These are phyloP conservation scores for Aleadryas rufinucha DNA, from an alignment of 2,113 vertebrate genomes.

Conservation along the genomic window DNA sequence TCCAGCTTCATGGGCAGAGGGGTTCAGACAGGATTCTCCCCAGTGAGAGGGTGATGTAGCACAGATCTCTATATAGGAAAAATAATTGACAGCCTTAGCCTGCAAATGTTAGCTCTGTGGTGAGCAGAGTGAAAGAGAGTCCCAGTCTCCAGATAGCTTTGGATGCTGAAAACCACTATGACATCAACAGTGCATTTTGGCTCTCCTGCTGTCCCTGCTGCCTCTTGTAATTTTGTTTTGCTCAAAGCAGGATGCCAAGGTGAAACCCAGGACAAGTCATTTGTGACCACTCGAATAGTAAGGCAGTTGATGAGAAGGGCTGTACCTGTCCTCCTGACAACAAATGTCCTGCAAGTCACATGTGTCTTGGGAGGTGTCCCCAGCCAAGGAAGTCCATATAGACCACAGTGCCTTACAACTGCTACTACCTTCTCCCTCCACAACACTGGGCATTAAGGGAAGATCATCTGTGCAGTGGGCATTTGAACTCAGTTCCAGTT, in stretches of 20 bases:
- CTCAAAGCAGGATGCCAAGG: not conserved
- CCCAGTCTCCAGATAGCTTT: not conserved
- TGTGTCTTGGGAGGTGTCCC: not conserved
- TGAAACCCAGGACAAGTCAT: not conserved
- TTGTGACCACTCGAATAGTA: not conserved
- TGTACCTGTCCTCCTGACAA: not conserved
- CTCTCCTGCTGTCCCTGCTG: not conserved
- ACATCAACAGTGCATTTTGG: not conserved
- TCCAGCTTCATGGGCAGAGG: not conserved
- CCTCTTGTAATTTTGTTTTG: not conserved
- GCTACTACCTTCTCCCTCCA: no score
- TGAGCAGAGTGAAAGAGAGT: not conserved
- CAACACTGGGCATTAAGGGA: not conserved
- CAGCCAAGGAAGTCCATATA: no score
- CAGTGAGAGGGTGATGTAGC: not conserved
- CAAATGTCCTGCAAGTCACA: not conserved
- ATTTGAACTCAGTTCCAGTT: not conserved
- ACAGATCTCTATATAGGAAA: not conserved
- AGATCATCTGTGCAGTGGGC: not conserved
- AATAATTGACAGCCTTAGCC: not conserved
- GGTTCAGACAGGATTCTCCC: not conserved
- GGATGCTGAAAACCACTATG: not conserved
- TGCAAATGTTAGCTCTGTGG: not conserved
- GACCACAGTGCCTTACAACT: not conserved
- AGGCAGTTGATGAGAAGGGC: not conserved